Evolutionary conservation across 2,888 invertebrate species (phyloP).

Genomic region (Hermodice carunculata): DNA sequence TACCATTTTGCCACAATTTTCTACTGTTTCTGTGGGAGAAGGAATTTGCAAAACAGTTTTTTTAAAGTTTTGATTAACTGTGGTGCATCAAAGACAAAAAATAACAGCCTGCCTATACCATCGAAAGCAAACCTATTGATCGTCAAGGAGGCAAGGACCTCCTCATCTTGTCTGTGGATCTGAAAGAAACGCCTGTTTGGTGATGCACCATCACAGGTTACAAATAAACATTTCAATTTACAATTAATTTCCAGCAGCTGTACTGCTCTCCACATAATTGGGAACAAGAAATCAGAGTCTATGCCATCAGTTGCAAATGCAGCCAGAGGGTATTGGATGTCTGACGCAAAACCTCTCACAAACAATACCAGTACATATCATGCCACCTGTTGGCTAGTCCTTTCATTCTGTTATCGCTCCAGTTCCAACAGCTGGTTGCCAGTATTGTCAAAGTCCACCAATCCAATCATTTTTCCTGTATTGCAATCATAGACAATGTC

Average conservation of each 20-base stretch:
- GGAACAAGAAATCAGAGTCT: background rate
- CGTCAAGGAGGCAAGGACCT: background rate
- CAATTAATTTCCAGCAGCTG: background rate
- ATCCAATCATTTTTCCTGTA: constrained; percentile 39
- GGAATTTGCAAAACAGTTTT: constrained; percentile 4
- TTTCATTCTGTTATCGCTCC: constrained; percentile 8
- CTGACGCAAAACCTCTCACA: constrained; percentile 20
- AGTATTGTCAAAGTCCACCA: constrained; percentile 27
- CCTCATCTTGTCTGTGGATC: background rate
- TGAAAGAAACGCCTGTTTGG: constrained; percentile 7
- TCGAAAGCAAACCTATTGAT: background rate
- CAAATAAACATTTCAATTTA: background rate
- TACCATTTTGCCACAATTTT: constrained; percentile 4
- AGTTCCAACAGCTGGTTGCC: constrained; percentile 36
- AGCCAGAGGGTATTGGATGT: constrained; percentile 6
- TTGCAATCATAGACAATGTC: constrained; percentile 41
- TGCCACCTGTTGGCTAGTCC: constrained; percentile 7
- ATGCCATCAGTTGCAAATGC: constrained; percentile 1
- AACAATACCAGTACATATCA: constrained; percentile 36
- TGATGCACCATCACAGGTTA: constrained; percentile 13
- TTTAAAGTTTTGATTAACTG: constrained; percentile 5
- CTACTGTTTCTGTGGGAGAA: background rate
- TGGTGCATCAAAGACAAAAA: constrained; percentile 7
- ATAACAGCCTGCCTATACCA: background rate
- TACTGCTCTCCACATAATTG: background rate